Base-by-base conservation (phyloP, 2,113 vertebrate genomes). In the Thomomys bottae region DNA sequence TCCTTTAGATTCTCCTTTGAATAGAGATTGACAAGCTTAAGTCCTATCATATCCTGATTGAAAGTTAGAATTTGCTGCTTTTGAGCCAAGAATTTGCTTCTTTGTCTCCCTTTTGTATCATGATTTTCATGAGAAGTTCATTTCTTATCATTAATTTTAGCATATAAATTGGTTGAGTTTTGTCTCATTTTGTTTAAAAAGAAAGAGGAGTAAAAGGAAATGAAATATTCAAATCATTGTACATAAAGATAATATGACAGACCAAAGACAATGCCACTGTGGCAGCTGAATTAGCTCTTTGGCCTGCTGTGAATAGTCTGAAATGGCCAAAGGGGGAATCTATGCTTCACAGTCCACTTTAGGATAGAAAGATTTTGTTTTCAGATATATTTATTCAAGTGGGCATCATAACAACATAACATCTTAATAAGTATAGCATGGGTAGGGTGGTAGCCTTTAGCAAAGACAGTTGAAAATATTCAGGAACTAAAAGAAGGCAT, bases 101-200 rank as follows among this genome's bases (percentile, higher is more conserved):
- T 90, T 63, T 81, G 61, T 70, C 24, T 78, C n/a, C 71, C 7
- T 61, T 84, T 92, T 88, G 15, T 70, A 45, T 84, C 75, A 85
- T 64, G n/a, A 76, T 91, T 94, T 85, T 95, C 30, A 94, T 88
- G 45, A 82, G 32, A 76, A 90, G 15, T 89, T 59, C 17, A 85
- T 90, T 93, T 86, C 63, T 88, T 78, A 32, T 34, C 26, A 88
- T 66, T 92, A 73, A 40, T 61, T 95, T 90, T 83, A 84, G 34
- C 84, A 63, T 63, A 57, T 38, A 57, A 92, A 63, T 84, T 32
- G 73, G 42, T 77, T 79, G 23, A 36, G 66, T 77, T 86, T 66
- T 89, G 15, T 68, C 28, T 88, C 38, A 76, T 66, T 90, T 92
- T 79, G 20, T 4, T 82, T 73, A 36, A 82, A 78, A 85, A 90